These are phyloP conservation scores for Myotis findleyi DNA, from an alignment of 2,797 vertebrate species.

Conservation along the genomic window DNA sequence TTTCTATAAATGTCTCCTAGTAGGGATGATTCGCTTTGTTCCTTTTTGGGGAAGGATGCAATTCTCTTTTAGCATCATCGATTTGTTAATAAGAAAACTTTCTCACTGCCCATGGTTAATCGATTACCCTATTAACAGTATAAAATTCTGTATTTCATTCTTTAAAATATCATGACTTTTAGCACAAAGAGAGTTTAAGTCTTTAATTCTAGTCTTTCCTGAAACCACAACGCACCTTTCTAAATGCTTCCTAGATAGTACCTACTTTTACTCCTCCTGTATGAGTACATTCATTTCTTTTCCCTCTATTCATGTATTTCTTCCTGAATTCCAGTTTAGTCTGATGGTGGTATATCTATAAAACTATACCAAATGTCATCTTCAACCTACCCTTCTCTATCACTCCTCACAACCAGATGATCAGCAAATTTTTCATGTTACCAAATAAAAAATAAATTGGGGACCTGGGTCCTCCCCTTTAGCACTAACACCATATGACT, in stretches of 20 bases:
- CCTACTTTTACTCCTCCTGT: background rate
- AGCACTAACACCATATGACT: background rate
- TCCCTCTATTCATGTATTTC: background rate
- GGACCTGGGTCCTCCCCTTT: background rate
- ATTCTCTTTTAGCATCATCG: conserved; percentile 4
- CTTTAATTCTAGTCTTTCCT: background rate
- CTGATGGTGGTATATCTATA: background rate
- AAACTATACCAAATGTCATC: background rate
- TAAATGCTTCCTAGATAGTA: background rate
- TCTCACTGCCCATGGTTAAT: background rate
- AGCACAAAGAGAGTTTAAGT: background rate
- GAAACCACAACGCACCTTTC: background rate
- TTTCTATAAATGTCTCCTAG: background rate
- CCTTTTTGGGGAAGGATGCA: background rate
- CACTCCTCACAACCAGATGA: background rate
- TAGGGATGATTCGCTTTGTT: background rate
- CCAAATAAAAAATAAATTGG: background rate
- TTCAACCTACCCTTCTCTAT: background rate
- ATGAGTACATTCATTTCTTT: background rate
- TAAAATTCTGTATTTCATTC: background rate
- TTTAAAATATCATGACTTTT: background rate
- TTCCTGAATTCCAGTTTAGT: background rate
- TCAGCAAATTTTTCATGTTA: background rate
- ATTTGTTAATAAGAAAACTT: background rate
- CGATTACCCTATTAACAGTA: background rate